Evolutionary conservation across 2,888 invertebrate species (phyloP).

Genomic region (Mesorhabditis belari): DNA sequence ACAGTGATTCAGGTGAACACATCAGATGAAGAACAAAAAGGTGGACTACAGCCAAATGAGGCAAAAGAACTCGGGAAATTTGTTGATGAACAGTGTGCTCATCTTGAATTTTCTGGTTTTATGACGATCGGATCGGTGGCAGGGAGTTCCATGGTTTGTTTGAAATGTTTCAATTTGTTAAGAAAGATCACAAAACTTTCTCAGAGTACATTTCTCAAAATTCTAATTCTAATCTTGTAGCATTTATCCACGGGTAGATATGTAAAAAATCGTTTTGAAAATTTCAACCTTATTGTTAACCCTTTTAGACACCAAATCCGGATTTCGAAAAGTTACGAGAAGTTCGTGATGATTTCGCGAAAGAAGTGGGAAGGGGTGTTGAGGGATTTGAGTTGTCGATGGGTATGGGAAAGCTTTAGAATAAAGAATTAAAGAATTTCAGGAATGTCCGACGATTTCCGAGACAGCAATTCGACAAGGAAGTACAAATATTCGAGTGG

Average conservation of each 20-base stretch:
- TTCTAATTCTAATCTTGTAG: not conserved
- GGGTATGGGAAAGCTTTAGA: constrained; percentile 58
- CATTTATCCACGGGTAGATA: not conserved
- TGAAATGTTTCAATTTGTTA: constrained; percentile 37
- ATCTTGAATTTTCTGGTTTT: constrained; percentile 73
- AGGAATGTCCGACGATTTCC: constrained; percentile 90
- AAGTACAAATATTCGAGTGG: constrained; percentile 86
- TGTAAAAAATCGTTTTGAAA: constrained; percentile 5
- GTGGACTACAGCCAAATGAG: constrained; percentile 64
- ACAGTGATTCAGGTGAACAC: constrained; percentile 84
- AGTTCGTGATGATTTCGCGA: constrained; percentile 52
- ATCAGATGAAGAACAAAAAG: constrained; percentile 84
- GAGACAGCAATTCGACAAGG: constrained; percentile 89
- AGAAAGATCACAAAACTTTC: not conserved
- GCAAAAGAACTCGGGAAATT: constrained; percentile 66
- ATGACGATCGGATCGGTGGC: constrained; percentile 94
- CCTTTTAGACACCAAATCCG: constrained; percentile 11
- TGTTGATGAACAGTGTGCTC: constrained; percentile 69
- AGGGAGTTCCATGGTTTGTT: constrained; percentile 14
- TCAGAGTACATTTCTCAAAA: not conserved
- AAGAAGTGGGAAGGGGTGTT: constrained; percentile 59
- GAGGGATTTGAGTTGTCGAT: constrained; percentile 84
- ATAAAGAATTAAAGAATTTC: not conserved
- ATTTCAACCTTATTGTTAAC: constrained; percentile 10
- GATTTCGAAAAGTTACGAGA: constrained; percentile 61